Conservation (phyloP, 2,113 vertebrate species). For the Hypocryptadius cinnamomeus region DNA sequence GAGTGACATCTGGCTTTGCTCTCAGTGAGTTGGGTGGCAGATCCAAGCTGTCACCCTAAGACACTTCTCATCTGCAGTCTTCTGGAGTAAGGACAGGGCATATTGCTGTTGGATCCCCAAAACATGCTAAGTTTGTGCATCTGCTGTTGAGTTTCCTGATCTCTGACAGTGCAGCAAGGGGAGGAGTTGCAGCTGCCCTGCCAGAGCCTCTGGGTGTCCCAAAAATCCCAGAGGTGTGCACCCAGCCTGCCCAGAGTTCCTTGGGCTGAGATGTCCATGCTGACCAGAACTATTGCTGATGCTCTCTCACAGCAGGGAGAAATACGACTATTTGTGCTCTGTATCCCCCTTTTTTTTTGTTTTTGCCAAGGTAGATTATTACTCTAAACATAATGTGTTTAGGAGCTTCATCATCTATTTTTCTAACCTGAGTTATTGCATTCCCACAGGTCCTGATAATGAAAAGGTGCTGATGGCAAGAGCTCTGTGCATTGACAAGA, state of each 20-base stretch:
- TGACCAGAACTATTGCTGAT: not conserved
- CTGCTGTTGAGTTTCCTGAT: not conserved
- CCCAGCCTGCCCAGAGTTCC: not conserved
- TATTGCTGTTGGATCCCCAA: not conserved
- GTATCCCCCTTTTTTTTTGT: not conserved
- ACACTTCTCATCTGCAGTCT: not conserved
- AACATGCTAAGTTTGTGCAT: not conserved
- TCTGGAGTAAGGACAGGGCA: not conserved
- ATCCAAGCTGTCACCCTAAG: not conserved
- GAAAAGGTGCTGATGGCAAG: not conserved
- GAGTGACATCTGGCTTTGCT: not conserved
- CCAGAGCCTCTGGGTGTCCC: not conserved
- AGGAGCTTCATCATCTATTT: not conserved
- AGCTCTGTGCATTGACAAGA: not conserved
- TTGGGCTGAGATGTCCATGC: rapidly evolving
- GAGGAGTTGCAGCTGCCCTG: not conserved
- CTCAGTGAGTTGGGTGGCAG: rapidly evolving
- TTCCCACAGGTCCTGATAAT: not conserved
- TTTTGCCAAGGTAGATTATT: not conserved
- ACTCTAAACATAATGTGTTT: not conserved
- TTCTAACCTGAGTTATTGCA: not conserved
- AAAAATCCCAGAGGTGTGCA: not conserved
- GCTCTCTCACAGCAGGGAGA: not conserved
- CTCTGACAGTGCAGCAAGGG: no score
- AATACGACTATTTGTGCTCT: not conserved